These are phyloP conservation scores for Drosophila sp. DNA, from an alignment of 1,140 invertebrate genomes.

Conservation along the genomic window DNA sequence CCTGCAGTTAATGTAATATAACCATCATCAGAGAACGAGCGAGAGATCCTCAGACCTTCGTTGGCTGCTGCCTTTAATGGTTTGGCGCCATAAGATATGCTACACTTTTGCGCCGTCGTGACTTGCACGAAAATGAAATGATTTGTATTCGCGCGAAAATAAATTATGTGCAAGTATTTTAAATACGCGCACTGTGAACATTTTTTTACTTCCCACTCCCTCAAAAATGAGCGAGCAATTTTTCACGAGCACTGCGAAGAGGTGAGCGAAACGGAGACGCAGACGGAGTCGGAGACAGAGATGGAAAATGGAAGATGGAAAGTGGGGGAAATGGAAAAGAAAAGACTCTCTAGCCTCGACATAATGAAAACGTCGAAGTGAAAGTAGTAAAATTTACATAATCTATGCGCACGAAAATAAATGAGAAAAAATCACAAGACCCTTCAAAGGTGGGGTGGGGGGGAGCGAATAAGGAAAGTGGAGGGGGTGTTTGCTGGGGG, in stretches of 20 bases:
- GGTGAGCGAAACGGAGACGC: background rate
- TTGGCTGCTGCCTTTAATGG: constrained; percentile 56
- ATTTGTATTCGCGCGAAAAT: constrained; percentile 79
- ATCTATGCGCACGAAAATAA: constrained; percentile 80
- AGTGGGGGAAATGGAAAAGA: constrained; percentile 1
- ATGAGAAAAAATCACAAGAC: constrained; percentile 71
- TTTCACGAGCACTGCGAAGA: constrained; percentile 48
- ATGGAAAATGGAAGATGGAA: too few relatives aligned
- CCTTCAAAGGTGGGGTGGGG: background rate
- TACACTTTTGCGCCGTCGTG: constrained; percentile 65
- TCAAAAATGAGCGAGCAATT: constrained; percentile 69
- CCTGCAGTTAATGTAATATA: constrained; percentile 77
- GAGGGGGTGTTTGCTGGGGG: background rate
- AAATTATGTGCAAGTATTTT: constrained; percentile 81
- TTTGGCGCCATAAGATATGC: constrained; percentile 63
- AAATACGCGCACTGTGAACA: constrained; percentile 66
- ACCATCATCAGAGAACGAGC: constrained; percentile 57
- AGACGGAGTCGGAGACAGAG: background rate
- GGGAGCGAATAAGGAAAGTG: background rate
- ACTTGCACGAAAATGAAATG: constrained; percentile 79
- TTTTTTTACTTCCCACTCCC: constrained; percentile 30
- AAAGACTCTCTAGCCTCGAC: constrained; percentile 31
- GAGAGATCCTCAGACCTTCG: background rate
- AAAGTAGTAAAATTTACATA: constrained; percentile 81
- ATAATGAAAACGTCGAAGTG: constrained; percentile 81